Evolutionary conservation across 37 sponge, comb jelly and placozoan species (phyloP), one percentile per base, ranked within the genome.

Genomic region (Aplysina aerophoba): DNA sequence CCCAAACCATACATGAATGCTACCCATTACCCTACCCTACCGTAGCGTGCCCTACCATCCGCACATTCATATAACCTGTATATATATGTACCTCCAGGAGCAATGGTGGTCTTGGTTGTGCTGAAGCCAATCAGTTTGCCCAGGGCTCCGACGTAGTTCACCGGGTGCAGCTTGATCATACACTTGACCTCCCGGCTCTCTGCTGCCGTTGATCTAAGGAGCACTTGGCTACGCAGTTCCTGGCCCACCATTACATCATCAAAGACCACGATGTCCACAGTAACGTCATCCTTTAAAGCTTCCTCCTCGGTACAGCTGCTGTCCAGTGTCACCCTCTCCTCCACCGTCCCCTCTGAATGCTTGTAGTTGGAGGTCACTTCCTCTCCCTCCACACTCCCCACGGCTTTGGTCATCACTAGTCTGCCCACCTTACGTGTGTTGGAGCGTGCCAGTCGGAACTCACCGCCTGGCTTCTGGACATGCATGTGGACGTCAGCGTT

Each of bases 301-400:
- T 63, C 38, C 12, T 65, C 54, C 65, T 59, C 85, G 34, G 55
- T 15, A 15, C 15, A 0, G 0, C 44, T n/a, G 77, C 17, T 27
- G 53, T 54, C 66, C n/a, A 82, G 60, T 27, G 79, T 60, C 14
- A 60, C 60, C 68, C 88, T 89, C 84, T 88, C 88, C 80, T 78
- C 86, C 1, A 61, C 63, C 5, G 74, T 41, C 11, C 87, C 91
- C 54, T 91, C 91, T 37, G 81, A 28, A 58, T 84, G 39, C 82
- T 91, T 91, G 87, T 91, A 91, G 27, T 53, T 30, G 20, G 56
- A 55, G 3, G 87, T 91, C 40, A 91, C 31, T 35, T 91, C 91
- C 15, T 67, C 87, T 15, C 87, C 15, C 12, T 75, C 61, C 24
- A 37, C 62, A 24, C 50, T 39, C 41, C 87, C 87, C n/a, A 91